Conservation (phyloP, 2,797 vertebrate genomes). For the Oceanodroma leucorhoa region DNA sequence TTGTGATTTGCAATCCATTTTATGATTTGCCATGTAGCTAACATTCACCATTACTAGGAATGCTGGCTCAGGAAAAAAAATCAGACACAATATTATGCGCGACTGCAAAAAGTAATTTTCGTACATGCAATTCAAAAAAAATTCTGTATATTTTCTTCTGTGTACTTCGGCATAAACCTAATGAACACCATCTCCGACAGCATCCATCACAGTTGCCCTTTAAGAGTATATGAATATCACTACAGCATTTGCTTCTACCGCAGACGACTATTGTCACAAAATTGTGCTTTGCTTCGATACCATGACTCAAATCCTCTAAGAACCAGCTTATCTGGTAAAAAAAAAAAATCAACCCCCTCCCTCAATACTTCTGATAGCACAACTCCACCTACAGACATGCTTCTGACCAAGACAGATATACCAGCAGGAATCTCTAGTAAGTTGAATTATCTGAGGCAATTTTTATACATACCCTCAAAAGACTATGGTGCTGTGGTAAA, state of each 20-base stretch:
- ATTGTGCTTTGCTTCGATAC: accelerated
- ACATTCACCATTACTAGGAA: neutral
- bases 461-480: neutral
- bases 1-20: neutral
- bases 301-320: accelerated
- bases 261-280: neutral
- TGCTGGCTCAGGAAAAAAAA: accelerated
- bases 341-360: neutral
- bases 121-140: neutral
- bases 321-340: neutral
- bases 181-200: neutral
- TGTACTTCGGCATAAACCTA: neutral
- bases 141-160: neutral
- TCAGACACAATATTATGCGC: neutral
- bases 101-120: neutral
- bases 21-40: neutral
- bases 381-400: accelerated
- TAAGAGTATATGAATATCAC: accelerated
- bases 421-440: neutral
- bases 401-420: neutral
- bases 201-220: neutral
- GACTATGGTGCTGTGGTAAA: neutral
- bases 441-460: neutral
- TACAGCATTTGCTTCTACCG: neutral
- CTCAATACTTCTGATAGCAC: neutral